These are phyloP conservation scores for Oncorhynchus nerka DNA, from an alignment of 2,113 vertebrate species.

Conservation along the genomic window DNA sequence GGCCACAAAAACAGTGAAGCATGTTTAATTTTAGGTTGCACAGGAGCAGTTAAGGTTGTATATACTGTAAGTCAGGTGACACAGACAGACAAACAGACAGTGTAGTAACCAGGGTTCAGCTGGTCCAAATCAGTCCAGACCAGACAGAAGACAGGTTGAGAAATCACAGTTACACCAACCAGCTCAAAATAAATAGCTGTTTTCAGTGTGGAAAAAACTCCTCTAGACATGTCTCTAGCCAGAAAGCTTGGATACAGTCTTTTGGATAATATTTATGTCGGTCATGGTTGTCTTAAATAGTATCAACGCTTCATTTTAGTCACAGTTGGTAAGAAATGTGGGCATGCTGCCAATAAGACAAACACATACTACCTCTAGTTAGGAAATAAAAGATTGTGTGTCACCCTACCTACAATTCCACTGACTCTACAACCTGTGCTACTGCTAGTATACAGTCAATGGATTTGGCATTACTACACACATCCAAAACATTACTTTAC, in stretches of 20 bases:
- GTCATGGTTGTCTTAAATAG: neutral
- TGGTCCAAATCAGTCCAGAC: constrained; percentile 21
- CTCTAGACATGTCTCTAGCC: constrained; percentile 32
- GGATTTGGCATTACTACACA: too few relatives aligned
- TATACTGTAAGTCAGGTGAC: neutral
- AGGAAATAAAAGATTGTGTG: too few relatives aligned
- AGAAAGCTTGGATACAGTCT: constrained; percentile 17
- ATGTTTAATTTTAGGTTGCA: neutral
- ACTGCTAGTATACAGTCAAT: too few relatives aligned
- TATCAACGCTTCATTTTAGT: neutral
- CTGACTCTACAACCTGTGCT: too few relatives aligned
- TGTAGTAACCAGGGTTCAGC: constrained; percentile 28
- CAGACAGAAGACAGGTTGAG: neutral
- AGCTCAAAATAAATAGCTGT: constrained; percentile 64
- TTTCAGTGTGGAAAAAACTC: constrained; percentile 33
- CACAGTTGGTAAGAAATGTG: constrained; percentile 1
- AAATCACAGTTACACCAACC: constrained; percentile 24
- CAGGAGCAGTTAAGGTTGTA: neutral
- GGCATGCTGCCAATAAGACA: neutral
- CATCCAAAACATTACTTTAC: too few relatives aligned
- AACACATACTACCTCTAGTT: neutral
- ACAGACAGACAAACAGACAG: neutral
- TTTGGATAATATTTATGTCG: constrained; percentile 17
- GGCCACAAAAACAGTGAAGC: neutral
- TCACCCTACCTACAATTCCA: too few relatives aligned